Evolutionary conservation across 2,113 vertebrate genomes (phyloP).

Genomic region (Trachemys scripta): DNA sequence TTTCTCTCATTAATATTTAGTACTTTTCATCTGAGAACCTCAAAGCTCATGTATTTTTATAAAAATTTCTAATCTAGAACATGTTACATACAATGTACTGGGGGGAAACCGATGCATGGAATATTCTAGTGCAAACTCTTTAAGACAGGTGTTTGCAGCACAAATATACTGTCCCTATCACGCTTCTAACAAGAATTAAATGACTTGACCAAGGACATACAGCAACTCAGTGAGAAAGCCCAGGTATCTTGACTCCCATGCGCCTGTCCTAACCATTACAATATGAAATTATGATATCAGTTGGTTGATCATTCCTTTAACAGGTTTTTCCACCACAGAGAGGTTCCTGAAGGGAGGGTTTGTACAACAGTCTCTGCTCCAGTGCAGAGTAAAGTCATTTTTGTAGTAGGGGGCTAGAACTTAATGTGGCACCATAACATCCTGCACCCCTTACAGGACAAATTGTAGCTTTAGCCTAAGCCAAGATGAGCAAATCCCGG

Average conservation of each 20-base stretch:
- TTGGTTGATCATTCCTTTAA: rapidly evolving
- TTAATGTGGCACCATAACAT: background rate
- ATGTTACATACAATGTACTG: background rate
- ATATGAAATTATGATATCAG: background rate
- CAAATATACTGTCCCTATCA: background rate
- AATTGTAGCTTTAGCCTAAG: background rate
- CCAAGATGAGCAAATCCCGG: background rate
- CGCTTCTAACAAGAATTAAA: background rate
- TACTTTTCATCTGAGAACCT: background rate
- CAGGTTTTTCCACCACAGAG: rapidly evolving
- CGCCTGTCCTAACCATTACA: background rate
- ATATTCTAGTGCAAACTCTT: background rate
- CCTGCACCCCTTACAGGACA: background rate
- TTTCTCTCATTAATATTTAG: background rate
- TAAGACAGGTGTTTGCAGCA: background rate
- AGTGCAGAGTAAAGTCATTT: rapidly evolving
- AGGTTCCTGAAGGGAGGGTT: background rate
- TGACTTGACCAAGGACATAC: background rate
- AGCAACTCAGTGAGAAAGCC: background rate
- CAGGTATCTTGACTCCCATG: background rate
- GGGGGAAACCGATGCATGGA: background rate
- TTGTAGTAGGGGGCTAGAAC: background rate
- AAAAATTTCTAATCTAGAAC: background rate
- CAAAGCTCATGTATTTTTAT: background rate
- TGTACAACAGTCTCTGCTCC: background rate